These are phyloP conservation scores for Trissoscelio sp. DNA, from an alignment of 2,888 invertebrate genomes.

Conservation along the genomic window DNA sequence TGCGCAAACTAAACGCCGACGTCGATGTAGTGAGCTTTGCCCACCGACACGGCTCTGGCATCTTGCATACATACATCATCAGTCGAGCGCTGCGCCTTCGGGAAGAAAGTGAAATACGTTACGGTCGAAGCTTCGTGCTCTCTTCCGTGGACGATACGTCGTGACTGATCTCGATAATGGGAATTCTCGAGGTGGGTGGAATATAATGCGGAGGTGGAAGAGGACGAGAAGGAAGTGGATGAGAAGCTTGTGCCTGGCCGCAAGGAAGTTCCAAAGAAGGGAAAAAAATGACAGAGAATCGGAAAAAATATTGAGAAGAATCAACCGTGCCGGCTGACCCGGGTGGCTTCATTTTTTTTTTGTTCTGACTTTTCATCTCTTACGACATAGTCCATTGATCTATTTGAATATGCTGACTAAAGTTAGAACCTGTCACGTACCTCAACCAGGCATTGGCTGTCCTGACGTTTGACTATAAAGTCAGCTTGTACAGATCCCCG, in stretches of 20 bases:
- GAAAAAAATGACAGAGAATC: slow-evolving; percentile 47
- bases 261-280: slow-evolving; percentile 54
- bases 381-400: slow-evolving; percentile 74
- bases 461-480: slow-evolving; percentile 50
- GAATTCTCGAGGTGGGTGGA: slow-evolving; percentile 77
- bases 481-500: slow-evolving; percentile 56
- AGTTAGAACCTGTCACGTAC: slow-evolving; percentile 55
- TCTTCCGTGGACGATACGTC: slow-evolving; percentile 77
- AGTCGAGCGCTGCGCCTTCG: slow-evolving; percentile 72
- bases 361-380: slow-evolving; percentile 78
- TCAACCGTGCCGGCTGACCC: slow-evolving; percentile 39
- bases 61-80: slow-evolving; percentile 74
- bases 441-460: slow-evolving; percentile 40
- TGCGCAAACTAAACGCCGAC: slow-evolving; percentile 60
- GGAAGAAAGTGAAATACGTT: slow-evolving; percentile 80
- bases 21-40: slow-evolving; percentile 57
- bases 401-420: slow-evolving; percentile 57
- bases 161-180: slow-evolving; percentile 79
- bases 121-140: slow-evolving; percentile 73
- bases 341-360: slow-evolving; percentile 69
- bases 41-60: slow-evolving; percentile 59
- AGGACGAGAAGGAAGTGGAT: slow-evolving; percentile 60
- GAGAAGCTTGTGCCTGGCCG: slow-evolving; percentile 57
- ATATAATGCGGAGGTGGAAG: slow-evolving; percentile 74
- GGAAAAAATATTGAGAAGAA: slow-evolving; percentile 32